Base-by-base conservation (phyloP, 2,797 vertebrate genomes). In the Aselliscus stoliczkanus region DNA sequence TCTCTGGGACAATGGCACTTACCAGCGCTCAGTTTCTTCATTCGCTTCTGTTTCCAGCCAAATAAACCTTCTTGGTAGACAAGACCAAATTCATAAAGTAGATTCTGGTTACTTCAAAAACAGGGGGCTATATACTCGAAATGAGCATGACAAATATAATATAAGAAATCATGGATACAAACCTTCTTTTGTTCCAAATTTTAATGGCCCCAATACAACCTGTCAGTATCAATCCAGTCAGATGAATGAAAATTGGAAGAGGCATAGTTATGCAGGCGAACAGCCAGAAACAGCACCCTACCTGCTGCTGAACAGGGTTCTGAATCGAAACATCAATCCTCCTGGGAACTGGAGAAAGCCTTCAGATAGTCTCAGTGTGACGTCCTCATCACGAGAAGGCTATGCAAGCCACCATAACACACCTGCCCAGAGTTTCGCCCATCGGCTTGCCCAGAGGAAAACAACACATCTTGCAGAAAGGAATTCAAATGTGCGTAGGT, bases 191-290 rank as follows among this genome's bases (percentile, higher is more conserved):
- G 96, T 98, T 50, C 98, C 99, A 44, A 98, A 98, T 65, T 98
- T 98, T 44, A 98, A 98, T 76, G 96, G 98, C 93, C 98, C 98
- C 58, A 98, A 98, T 86, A 86, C 98, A 80, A 90, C 98, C 67
- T 97, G 98, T 29, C 98, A 98, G 10, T 97, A 98, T 91, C 99
- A 99, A 65, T 97, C 98, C 25, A 81, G 96, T 97, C 99, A 99
- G 75, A 92, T 97, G 7, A 98, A 98, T 39, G 98, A 99, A 88
- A 99, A 98, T 93, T 98, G 98, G 97, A 99, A 99, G 98, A 98
- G 99, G 80, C 99, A 99, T 88, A 99, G 99, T 96, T 99, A 99
- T 34, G 99, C 99, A 10, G 99, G 99, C 2, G 99, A 99, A 90
- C 98, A 98, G 84, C 98, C 99, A 47, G 99, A 99, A 94, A 98